Evolutionary conservation across 92 coral and sea anemone genomes (phyloP).

Genomic region (Virgularia gustaviana): DNA sequence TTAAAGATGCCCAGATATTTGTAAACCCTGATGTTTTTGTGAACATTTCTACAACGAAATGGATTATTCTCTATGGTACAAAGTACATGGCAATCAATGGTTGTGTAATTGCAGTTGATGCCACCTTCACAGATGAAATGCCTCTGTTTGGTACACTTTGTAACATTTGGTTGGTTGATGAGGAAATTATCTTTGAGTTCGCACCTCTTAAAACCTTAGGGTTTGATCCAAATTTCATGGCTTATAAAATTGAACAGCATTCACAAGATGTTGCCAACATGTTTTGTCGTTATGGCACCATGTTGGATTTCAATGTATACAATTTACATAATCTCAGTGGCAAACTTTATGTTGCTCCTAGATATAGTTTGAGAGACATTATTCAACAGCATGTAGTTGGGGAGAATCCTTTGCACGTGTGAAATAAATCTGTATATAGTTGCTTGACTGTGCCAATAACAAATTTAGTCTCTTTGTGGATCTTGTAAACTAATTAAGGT

Average conservation of each 20-base stretch:
- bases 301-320: not conserved
- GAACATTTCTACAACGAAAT: constrained; percentile 8
- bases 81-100: constrained; percentile 58
- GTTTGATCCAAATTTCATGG: constrained; percentile 43
- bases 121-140: constrained; percentile 34
- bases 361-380: constrained; percentile 2
- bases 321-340: not conserved
- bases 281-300: not conserved
- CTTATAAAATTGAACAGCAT: constrained; percentile 55
- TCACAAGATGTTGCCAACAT: constrained; percentile 11
- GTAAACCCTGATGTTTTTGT: not conserved
- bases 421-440: too few relatives aligned
- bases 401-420: constrained; percentile 20
- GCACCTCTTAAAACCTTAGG: constrained; percentile 37
- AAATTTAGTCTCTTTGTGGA: too few relatives aligned
- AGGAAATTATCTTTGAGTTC: constrained; percentile 36
- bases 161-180: constrained; percentile 44
- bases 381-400: constrained; percentile 26
- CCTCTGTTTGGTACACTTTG: constrained; percentile 53
- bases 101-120: constrained; percentile 41
- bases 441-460: too few relatives aligned
- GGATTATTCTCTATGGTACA: constrained; percentile 50
- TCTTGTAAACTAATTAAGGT: too few relatives aligned
- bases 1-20: not conserved
- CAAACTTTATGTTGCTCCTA: not conserved